These are phyloP conservation scores for Acrobasis consociella DNA, from an alignment of 2,888 invertebrate genomes.

Conservation along the genomic window DNA sequence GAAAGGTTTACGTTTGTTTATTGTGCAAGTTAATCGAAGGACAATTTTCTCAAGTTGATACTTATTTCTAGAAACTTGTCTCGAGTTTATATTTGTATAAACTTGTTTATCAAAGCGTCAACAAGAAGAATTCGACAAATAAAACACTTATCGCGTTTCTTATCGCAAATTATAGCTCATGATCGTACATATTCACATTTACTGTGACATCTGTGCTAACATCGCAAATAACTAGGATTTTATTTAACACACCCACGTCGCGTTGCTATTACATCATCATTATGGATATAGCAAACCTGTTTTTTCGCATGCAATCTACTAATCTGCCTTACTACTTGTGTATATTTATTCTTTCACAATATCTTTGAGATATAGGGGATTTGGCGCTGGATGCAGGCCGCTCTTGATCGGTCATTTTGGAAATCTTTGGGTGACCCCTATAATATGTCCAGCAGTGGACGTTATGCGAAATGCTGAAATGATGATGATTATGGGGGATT, in stretches of 20 bases:
- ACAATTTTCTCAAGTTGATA: background rate
- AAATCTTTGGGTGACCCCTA: too few species aligned
- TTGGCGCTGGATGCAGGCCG: too few species aligned
- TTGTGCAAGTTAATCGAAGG: too few species aligned
- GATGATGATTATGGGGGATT: too few species aligned
- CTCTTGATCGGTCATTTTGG: too few species aligned
- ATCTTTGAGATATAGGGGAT: too few species aligned
- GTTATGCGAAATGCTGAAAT: too few species aligned
- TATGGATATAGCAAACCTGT: constrained; percentile 6
- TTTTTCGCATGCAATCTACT: background rate
- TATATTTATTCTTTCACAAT: background rate
- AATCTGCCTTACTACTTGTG: background rate
- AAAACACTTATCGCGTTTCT: constrained; percentile 17
- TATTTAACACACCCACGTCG: constrained; percentile 9
- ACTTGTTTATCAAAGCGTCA: constrained; percentile 6
- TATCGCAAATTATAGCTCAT: constrained; percentile 6
- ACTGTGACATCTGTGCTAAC: constrained; percentile 18
- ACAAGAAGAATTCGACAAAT: constrained; percentile 9
- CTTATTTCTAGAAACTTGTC: too few species aligned
- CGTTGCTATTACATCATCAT: constrained; percentile 1
- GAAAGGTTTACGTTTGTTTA: too few species aligned
- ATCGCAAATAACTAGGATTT: constrained; percentile 5
- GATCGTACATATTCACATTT: constrained; percentile 5
- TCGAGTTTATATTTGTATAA: constrained; percentile 7
- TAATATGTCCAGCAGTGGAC: too few species aligned